A percentile compares a stretch with the other conserved stretches of the same genome.
Conservation (phyloP, 2,113 vertebrate species). For the Steatornis caripensis region DNA sequence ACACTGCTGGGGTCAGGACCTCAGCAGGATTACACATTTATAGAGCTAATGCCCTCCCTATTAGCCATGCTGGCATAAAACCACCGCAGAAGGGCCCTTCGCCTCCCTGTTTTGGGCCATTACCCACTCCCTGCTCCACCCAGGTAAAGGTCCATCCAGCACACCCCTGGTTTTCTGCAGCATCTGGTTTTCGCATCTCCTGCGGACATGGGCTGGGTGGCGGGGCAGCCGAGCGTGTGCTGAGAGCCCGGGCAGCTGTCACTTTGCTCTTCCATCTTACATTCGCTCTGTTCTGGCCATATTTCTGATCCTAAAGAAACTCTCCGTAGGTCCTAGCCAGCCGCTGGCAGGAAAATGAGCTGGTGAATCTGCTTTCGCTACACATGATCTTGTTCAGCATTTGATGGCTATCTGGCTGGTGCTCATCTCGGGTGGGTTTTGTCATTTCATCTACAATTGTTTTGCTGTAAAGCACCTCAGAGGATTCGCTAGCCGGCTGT, state of each 20-base stretch:
- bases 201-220: not conserved
- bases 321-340: not conserved
- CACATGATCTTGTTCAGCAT: not conserved
- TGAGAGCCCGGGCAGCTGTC: not conserved
- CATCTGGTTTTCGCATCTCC: not conserved
- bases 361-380: not conserved
- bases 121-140: not conserved
- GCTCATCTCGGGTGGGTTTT: constrained; percentile 37
- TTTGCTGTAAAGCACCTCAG: constrained; percentile 14
- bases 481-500: not conserved
- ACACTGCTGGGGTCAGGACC: not conserved
- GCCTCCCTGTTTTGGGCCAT: rapidly evolving
- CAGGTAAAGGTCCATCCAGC: not conserved
- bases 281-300: not conserved
- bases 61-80: not conserved
- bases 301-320: not conserved
- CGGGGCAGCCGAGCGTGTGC: not conserved
- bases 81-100: not conserved
- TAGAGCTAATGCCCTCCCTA: not conserved
- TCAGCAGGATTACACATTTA: constrained; percentile 1
- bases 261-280: not conserved
- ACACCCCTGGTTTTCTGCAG: not conserved
- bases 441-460: constrained; percentile 27
- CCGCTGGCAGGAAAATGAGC: constrained; percentile 5
- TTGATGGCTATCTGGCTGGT: not conserved